Evolutionary conservation across 2,888 invertebrate genomes (phyloP).

Genomic region (Ectemnius cavifrons): DNA sequence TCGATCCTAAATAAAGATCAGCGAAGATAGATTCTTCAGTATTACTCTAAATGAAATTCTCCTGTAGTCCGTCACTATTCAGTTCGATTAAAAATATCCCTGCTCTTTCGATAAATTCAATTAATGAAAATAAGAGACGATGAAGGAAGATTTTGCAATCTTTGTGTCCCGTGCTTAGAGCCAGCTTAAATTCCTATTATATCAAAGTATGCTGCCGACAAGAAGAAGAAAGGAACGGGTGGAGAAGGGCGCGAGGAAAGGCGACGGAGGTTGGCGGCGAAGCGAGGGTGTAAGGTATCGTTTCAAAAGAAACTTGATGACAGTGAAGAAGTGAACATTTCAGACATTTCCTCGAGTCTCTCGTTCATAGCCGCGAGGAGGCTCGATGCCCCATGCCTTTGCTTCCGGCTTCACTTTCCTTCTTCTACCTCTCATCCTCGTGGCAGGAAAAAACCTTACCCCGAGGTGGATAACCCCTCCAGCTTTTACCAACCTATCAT

Average conservation of each 20-base stretch:
- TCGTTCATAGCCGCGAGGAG: conserved; percentile 24
- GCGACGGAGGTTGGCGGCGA: conserved; percentile 20
- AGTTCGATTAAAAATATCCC: too few relatives aligned
- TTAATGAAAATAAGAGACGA: background rate
- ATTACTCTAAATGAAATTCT: too few relatives aligned
- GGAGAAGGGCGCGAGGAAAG: conserved; percentile 47
- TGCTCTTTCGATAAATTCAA: too few relatives aligned
- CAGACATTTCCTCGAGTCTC: conserved; percentile 40
- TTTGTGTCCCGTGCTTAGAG: background rate
- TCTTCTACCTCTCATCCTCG: too few relatives aligned
- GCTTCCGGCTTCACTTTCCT: conserved; percentile 33
- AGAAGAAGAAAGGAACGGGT: conserved; percentile 31
- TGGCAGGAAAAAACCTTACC: conserved; percentile 20
- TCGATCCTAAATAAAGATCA: too few relatives aligned
- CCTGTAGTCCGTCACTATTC: too few relatives aligned
- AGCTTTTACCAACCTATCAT: background rate
- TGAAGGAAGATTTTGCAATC: background rate
- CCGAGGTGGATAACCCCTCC: conserved; percentile 13
- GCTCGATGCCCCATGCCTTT: conserved; percentile 10
- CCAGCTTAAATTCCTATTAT: conserved; percentile 54
- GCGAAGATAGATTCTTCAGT: too few relatives aligned
- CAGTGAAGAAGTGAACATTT: conserved; percentile 33
- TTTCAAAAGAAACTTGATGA: conserved; percentile 53
- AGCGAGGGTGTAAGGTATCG: conserved; percentile 41
- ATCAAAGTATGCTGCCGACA: conserved; percentile 27